Percentiles rank a stretch among this genome's conserved stretches.
phyloP scores from a whole-genome alignment of 2,113 vertebrate species.

The Candoia aspera region DNA sequence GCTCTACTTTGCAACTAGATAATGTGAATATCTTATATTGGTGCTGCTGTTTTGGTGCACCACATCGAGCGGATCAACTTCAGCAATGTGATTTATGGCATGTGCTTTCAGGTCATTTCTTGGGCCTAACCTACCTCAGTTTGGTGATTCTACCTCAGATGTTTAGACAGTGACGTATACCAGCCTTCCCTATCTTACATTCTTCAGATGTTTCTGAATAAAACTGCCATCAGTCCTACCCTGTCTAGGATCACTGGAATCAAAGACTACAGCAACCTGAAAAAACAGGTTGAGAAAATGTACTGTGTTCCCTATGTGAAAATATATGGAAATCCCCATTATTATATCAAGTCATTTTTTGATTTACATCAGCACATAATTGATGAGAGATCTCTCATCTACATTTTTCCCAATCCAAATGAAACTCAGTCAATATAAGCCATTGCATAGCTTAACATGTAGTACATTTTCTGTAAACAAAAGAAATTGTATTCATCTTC shows the following conservation, averaged over 20 bases:
- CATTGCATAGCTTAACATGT: constrained; percentile 37
- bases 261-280: neutral
- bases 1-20: neutral
- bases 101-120: neutral
- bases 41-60: neutral
- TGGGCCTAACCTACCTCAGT: neutral
- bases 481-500: constrained; percentile 44
- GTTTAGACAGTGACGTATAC: neutral
- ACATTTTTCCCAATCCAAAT: constrained; percentile 3
- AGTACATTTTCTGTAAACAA: constrained; percentile 19
- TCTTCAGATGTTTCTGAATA: neutral
- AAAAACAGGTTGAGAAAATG: neutral
- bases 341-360: constrained; percentile 17
- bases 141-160: neutral
- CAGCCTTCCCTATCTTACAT: neutral
- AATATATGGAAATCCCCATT: neutral
- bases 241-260: neutral
- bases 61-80: neutral
- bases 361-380: constrained; percentile 24
- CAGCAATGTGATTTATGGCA: neutral
- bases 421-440: constrained; percentile 17
- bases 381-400: constrained; percentile 19
- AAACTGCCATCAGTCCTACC: neutral
- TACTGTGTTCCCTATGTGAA: neutral
- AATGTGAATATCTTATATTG: neutral